These are phyloP conservation scores for Sciaenops ocellatus DNA, from an alignment of 2,797 vertebrate genomes.

Conservation along the genomic window DNA sequence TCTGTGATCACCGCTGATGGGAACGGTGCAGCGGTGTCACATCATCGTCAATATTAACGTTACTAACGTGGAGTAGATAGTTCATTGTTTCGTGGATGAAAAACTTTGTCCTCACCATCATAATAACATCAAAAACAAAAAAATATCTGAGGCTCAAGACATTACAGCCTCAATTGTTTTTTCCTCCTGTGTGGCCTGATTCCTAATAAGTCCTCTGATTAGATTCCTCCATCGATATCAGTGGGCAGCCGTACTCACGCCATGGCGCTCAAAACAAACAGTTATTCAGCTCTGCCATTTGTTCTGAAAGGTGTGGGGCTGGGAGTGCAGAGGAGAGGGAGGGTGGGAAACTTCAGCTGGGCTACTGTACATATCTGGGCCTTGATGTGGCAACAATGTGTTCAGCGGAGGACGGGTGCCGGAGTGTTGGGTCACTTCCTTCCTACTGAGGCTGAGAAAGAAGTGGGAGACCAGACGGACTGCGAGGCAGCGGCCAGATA, in stretches of 20 bases:
- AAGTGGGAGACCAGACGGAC: conserved; percentile 77
- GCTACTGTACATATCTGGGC: conserved; percentile 83
- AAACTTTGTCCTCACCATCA: conserved; percentile 30
- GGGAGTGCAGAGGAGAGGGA: conserved; percentile 68
- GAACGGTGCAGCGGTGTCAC: neutral
- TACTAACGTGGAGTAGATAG: neutral
- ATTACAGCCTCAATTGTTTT: conserved; percentile 70
- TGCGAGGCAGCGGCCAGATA: conserved; percentile 60
- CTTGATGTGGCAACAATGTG: conserved; percentile 85
- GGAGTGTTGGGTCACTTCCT: conserved; percentile 84
- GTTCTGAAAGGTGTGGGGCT: conserved; percentile 75
- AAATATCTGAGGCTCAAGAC: conserved; percentile 39
- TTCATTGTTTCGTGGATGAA: conserved; percentile 6
- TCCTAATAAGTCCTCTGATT: conserved; percentile 79
- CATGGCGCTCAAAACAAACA: conserved; percentile 82
- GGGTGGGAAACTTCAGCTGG: conserved; percentile 80
- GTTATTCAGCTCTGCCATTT: conserved; percentile 79
- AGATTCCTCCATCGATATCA: conserved; percentile 79
- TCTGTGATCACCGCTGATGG: neutral
- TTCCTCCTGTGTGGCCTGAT: conserved; percentile 64
- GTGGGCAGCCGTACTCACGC: conserved; percentile 78
- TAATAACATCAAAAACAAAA: conserved; percentile 37
- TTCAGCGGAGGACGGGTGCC: conserved; percentile 79
- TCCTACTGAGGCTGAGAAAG: conserved; percentile 85
- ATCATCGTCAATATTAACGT: neutral